Conservation (phyloP, 2,113 vertebrate species). For the Raphicerus campestris region DNA sequence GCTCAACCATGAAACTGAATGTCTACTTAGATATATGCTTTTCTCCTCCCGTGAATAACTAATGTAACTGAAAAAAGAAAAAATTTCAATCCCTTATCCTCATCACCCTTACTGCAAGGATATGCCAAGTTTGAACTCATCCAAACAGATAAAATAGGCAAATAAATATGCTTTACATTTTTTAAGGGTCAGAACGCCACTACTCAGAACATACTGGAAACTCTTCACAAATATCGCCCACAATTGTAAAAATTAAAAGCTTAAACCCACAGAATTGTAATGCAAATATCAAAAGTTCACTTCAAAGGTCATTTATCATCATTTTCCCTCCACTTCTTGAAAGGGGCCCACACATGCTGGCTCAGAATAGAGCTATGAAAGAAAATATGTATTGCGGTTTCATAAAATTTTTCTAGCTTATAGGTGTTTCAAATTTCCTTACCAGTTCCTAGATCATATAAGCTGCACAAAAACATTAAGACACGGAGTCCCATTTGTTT, state of each 20-base stretch:
- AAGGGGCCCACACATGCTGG: background rate
- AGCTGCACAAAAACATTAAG: background rate
- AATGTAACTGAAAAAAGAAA: background rate
- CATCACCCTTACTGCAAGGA: background rate
- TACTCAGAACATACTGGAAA: slow-evolving; percentile 11
- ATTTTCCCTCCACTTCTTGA: background rate
- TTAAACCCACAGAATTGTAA: slow-evolving; percentile 39
- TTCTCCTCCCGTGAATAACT: background rate
- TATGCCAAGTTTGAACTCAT: background rate
- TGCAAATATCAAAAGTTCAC: slow-evolving; percentile 46
- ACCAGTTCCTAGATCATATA: background rate
- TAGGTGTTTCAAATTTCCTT: background rate
- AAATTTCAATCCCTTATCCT: background rate
- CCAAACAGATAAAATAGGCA: background rate
- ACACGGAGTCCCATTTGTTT: background rate
- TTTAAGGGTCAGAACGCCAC: background rate
- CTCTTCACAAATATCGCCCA: slow-evolving; percentile 28
- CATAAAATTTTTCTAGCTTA: background rate
- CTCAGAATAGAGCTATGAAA: background rate
- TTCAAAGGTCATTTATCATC: slow-evolving; percentile 39
- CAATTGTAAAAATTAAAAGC: slow-evolving; percentile 51
- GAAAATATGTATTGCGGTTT: background rate
- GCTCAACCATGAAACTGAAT: background rate
- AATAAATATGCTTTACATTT: background rate
- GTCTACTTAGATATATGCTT: background rate